A percentile compares a stretch with the other conserved stretches of the same genome.
These are phyloP conservation scores for Charanyca ferruginea DNA, from an alignment of 2,888 invertebrate genomes.

Conservation along the genomic window DNA sequence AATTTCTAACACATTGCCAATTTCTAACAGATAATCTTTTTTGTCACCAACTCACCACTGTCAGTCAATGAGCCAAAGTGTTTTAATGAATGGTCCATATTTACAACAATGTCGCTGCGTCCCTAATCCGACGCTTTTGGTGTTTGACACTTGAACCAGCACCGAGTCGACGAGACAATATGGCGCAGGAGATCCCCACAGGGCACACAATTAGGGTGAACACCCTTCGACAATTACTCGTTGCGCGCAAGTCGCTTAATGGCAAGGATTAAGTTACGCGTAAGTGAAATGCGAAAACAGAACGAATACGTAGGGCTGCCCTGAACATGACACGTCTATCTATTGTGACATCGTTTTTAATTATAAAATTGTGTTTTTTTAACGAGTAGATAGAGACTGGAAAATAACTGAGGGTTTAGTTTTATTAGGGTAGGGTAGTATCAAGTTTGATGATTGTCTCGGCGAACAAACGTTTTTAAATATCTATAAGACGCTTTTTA, in stretches of 20 bases:
- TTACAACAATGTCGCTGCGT: conserved; percentile 50
- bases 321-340: conserved; percentile 32
- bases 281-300: conserved; percentile 82
- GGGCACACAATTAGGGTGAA: conserved; percentile 83
- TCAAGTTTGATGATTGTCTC: conserved; percentile 8
- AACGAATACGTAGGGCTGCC: conserved; percentile 72
- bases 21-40: conserved; percentile 30
- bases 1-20: conserved; percentile 1
- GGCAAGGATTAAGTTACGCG: conserved; percentile 85
- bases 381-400: neutral
- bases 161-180: conserved; percentile 72
- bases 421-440: conserved; percentile 28
- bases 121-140: conserved; percentile 70
- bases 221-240: conserved; percentile 87
- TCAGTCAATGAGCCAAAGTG: conserved; percentile 55
- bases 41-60: conserved; percentile 50
- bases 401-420: conserved; percentile 17
- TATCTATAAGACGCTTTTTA: neutral
- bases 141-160: conserved; percentile 81
- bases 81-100: conserved; percentile 54
- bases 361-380: conserved; percentile 52
- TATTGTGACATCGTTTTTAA: conserved; percentile 55
- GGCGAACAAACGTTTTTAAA: neutral
- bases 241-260: conserved; percentile 83
- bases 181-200: conserved; percentile 64